Conservation (phyloP, 2,113 vertebrate genomes). For the Albula goreensis region DNA sequence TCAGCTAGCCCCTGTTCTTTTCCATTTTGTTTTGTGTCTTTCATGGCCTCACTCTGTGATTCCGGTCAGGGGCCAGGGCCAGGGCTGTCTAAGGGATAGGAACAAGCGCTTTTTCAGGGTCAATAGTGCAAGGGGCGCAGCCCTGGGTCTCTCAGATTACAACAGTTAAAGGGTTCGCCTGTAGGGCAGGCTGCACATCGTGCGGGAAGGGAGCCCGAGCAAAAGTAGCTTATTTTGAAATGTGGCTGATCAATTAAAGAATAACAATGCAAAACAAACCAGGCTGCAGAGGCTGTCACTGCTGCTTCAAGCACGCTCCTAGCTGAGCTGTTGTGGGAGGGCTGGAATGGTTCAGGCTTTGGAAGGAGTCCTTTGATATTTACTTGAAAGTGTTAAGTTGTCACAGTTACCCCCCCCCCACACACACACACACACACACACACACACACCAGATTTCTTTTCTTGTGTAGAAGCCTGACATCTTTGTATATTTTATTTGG, state of each 20-base stretch:
- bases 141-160: background rate
- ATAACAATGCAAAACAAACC: background rate
- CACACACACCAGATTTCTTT: background rate
- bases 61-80: background rate
- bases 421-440: no score
- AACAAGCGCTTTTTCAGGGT: constrained; percentile 13
- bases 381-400: constrained; percentile 25
- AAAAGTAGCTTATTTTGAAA: background rate
- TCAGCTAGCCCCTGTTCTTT: constrained; percentile 76
- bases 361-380: background rate
- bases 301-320: background rate
- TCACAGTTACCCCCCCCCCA: background rate
- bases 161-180: background rate
- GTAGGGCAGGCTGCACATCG: background rate
- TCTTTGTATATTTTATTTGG: constrained; percentile 19
- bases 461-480: constrained; percentile 22
- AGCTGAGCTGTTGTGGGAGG: constrained; percentile 4
- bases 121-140: background rate
- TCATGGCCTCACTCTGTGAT: background rate
- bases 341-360: constrained; percentile 10
- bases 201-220: background rate
- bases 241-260: constrained; percentile 5
- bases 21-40: no score
- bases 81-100: background rate
- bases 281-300: background rate